A percentile compares a stretch with the other conserved stretches of the same genome.
These are phyloP conservation scores for Acromyrmex charruanus DNA, from an alignment of 1,140 invertebrate species.

Conservation along the genomic window DNA sequence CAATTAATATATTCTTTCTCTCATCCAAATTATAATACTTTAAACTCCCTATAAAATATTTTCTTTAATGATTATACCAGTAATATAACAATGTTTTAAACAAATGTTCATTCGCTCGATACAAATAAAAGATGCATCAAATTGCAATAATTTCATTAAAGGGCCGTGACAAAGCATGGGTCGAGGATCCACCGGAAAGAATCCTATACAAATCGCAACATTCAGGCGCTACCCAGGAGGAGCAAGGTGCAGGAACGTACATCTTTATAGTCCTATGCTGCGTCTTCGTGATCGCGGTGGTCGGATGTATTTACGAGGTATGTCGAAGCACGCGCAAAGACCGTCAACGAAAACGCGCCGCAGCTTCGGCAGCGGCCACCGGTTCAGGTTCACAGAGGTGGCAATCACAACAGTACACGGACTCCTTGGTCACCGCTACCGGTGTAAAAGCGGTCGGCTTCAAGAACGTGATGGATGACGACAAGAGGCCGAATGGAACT, in stretches of 20 bases:
- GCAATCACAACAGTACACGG: conserved; percentile 80
- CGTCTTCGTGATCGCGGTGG: conserved; percentile 89
- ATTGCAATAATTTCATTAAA: conserved; percentile 75
- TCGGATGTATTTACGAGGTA: conserved; percentile 89
- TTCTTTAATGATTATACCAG: neutral
- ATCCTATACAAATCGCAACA: conserved; percentile 91
- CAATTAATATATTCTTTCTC: neutral
- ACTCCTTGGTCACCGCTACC: conserved; percentile 72
- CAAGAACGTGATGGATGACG: conserved; percentile 80
- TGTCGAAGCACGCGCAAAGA: conserved; percentile 86
- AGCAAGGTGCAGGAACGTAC: conserved; percentile 91
- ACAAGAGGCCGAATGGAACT: conserved; percentile 84
- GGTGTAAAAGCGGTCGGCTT: conserved; percentile 82
- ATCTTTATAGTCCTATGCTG: conserved; percentile 91
- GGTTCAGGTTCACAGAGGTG: conserved; percentile 82
- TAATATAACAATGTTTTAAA: conserved; percentile 10
- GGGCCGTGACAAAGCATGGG: conserved; percentile 92
- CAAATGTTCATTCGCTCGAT: neutral
- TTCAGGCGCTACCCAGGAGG: conserved; percentile 90
- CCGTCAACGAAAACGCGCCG: conserved; percentile 86
- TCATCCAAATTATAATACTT: neutral
- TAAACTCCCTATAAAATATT: neutral
- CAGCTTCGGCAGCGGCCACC: conserved; percentile 71
- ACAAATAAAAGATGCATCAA: neutral
- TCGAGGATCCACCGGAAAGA: conserved; percentile 92